phyloP scores from a whole-genome alignment of 2,113 vertebrate species.

The Glaucidium brasilianum region DNA sequence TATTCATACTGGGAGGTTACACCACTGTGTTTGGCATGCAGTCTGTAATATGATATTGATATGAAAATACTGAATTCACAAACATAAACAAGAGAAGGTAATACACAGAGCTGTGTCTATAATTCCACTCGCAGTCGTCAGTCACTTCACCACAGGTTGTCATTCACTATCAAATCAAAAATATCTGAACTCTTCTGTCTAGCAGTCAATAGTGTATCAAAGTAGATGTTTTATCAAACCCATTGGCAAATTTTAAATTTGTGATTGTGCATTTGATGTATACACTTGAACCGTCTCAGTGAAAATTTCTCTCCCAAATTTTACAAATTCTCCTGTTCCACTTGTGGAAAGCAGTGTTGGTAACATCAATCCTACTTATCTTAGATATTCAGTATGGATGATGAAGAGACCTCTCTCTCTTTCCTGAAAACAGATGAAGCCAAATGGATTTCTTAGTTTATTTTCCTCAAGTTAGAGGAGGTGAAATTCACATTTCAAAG shows the following conservation, averaged over 20 bases:
- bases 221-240: background rate
- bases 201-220: background rate
- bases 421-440: background rate
- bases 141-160: background rate
- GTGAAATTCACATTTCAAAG: background rate
- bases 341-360: background rate
- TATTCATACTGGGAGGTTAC: background rate
- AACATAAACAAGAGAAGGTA: background rate
- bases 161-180: background rate
- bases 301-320: background rate
- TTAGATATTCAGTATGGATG: background rate
- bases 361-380: background rate
- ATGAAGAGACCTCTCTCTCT: background rate
- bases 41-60: background rate
- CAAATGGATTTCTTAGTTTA: background rate
- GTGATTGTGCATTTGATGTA: background rate
- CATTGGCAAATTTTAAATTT: accelerated
- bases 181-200: background rate
- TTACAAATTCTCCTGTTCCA: background rate
- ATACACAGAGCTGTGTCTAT: background rate
- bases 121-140: background rate
- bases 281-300: background rate
- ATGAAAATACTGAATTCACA: background rate
- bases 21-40: background rate
- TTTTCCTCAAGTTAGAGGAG: background rate